Evolutionary conservation across 2,797 vertebrate species (phyloP).

Genomic region (Manis javanica): DNA sequence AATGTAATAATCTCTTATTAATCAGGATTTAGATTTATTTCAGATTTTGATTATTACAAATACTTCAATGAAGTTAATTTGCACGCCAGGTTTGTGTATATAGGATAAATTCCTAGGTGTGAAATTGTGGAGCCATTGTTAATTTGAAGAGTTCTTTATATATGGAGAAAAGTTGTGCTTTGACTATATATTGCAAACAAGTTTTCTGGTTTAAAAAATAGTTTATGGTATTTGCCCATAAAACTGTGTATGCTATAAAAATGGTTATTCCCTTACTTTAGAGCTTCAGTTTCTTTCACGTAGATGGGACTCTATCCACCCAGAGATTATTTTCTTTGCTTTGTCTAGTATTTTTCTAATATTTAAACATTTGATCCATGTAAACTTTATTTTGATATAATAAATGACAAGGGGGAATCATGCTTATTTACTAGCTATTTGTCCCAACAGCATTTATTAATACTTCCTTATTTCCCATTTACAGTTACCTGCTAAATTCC

Average conservation of each 20-base stretch:
- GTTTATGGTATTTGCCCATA: not conserved
- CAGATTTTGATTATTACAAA: not conserved
- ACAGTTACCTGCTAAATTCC: not conserved
- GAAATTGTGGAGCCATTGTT: not conserved
- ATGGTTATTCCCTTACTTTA: not conserved
- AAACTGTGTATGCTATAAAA: not conserved
- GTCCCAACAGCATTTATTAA: constrained; percentile 7
- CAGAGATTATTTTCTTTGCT: not conserved
- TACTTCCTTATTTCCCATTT: not conserved
- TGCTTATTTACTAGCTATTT: constrained; percentile 1
- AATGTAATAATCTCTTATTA: not conserved
- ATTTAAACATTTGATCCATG: not conserved
- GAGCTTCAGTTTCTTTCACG: not conserved
- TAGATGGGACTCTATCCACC: not conserved
- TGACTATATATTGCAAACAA: not conserved
- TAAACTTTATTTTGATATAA: constrained; percentile 38
- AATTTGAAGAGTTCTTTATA: not conserved
- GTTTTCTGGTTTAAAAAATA: not conserved
- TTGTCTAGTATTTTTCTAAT: not conserved
- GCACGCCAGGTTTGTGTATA: not conserved
- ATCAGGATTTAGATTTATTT: not conserved
- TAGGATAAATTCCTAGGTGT: not conserved
- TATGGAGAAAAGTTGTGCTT: not conserved
- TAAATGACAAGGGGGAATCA: not conserved
- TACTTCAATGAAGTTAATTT: not conserved